Evolutionary conservation across 1,140 invertebrate genomes (phyloP), one percentile per base, ranked within the genome.

Genomic region (Harpegnathos saltator): DNA sequence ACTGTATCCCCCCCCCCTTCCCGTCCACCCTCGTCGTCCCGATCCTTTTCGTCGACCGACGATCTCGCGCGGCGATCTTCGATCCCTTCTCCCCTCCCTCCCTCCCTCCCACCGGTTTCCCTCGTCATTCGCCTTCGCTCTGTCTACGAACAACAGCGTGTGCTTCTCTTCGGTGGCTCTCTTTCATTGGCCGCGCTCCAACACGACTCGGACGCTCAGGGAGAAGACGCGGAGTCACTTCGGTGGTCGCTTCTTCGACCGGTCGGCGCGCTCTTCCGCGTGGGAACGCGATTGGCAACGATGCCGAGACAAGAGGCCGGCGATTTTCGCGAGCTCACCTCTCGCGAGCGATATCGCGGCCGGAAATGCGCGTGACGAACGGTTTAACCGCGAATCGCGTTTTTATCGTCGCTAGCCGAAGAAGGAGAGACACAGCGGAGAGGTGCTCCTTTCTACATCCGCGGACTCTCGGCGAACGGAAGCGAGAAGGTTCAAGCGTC

Each of bases 171-270:
- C 77, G 19, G 54, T 48, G 54, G 56, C 71, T 82, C 71, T 71
- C 50, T 12, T 19, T 24, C 71, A 71, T 5, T 33, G 83, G 71
- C 65, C 59, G 22, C 58, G 71, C 72, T 86, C 66, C 84, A 72
- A 82, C 58, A 65, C 33, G 78, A 78, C 71, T 71, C 65, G 58
- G 17, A 52, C 59, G n/a, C 52, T 78, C 62, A 78, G 83, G 66
- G 24, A 66, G 52, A 59, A 48, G 54, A 61, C 61, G 65, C 33
- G 44, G 59, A 48, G 33, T 66, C 26, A 81, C 78, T 84, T 72
- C 68, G 66, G 71, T 66, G 33, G 56, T 65, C 56, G 58, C 56
- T 56, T 86, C 14, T 9, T 9, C 38, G 38, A 44, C 29, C 48
- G 52, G 22, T 73, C 19, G 52, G 48, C 4, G 19, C 38, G 68